A percentile compares a stretch with the other conserved stretches of the same genome.
Evolutionary conservation across 2,113 vertebrate genomes (phyloP).

Genomic region (Semnornis frantzii): DNA sequence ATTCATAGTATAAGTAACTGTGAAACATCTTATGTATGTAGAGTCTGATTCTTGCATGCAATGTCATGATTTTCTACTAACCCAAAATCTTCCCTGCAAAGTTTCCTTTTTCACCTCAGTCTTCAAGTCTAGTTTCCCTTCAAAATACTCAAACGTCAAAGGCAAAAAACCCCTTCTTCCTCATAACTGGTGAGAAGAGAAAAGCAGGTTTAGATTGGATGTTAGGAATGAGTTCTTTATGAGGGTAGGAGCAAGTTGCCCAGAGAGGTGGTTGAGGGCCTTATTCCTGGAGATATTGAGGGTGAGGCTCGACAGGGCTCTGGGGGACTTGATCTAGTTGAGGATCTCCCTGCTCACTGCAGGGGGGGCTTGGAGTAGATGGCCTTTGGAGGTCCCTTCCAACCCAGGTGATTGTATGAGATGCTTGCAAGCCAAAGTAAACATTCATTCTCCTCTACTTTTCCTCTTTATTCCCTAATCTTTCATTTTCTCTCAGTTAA

Average conservation of each 20-base stretch:
- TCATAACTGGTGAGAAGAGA: neutral
- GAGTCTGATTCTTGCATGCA: neutral
- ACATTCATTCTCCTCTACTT: neutral
- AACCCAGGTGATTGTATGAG: no score
- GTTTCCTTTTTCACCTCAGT: neutral
- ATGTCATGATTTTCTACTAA: neutral
- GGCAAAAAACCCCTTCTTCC: neutral
- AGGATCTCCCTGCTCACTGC: no score
- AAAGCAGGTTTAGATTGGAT: no score
- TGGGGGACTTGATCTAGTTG: no score
- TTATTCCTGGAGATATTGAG: no score
- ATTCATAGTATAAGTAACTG: neutral
- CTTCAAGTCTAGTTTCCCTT: neutral
- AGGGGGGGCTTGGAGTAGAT: no score
- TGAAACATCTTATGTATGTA: fast-evolving
- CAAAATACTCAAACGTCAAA: neutral
- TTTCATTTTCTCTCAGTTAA: neutral
- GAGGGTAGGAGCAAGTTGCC: no score
- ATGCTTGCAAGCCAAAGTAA: neutral
- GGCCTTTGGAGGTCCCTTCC: no score
- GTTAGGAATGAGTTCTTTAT: no score
- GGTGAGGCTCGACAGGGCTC: no score
- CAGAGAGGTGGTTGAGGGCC: no score
- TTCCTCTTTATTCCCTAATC: neutral
- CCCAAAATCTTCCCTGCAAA: neutral